These are phyloP conservation scores for Drusus annulatus DNA, from an alignment of 1,140 invertebrate species.

Conservation along the genomic window DNA sequence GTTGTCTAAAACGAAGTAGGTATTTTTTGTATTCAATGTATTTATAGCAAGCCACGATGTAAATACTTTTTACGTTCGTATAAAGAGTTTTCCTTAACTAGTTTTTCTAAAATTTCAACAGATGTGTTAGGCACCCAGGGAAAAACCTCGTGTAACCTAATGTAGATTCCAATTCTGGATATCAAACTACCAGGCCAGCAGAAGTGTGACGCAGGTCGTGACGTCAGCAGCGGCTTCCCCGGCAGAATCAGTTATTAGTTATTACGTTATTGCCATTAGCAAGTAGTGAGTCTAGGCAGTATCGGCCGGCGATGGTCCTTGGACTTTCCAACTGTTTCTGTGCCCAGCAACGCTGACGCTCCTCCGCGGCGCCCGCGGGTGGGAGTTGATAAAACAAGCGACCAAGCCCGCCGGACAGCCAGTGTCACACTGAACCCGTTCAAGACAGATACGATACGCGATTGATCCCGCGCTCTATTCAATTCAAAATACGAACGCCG, in stretches of 20 bases:
- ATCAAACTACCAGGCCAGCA: background rate
- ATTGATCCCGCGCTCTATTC: background rate
- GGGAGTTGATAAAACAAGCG: slow-evolving; percentile 42
- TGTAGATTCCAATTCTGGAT: too few relatives aligned
- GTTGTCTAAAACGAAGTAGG: too few relatives aligned
- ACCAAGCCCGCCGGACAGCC: slow-evolving; percentile 34
- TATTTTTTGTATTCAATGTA: too few relatives aligned
- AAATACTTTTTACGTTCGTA: too few relatives aligned
- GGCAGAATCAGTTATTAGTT: too few relatives aligned
- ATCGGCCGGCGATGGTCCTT: slow-evolving; percentile 29
- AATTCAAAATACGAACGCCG: background rate
- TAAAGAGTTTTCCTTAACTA: too few relatives aligned
- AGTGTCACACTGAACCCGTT: slow-evolving; percentile 32
- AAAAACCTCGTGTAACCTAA: too few relatives aligned
- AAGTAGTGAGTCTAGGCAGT: too few relatives aligned
- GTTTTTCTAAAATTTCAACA: too few relatives aligned
- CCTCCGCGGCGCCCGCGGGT: slow-evolving; percentile 16
- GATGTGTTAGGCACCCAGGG: too few relatives aligned
- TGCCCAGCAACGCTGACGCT: background rate
- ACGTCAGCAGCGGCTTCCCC: slow-evolving; percentile 22
- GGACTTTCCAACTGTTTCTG: slow-evolving; percentile 34
- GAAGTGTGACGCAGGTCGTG: background rate
- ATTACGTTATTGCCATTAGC: too few relatives aligned
- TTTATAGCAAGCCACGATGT: too few relatives aligned
- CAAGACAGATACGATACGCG: background rate